Evolutionary conservation across 1,140 invertebrate genomes (phyloP).

Genomic region (Atta texana): DNA sequence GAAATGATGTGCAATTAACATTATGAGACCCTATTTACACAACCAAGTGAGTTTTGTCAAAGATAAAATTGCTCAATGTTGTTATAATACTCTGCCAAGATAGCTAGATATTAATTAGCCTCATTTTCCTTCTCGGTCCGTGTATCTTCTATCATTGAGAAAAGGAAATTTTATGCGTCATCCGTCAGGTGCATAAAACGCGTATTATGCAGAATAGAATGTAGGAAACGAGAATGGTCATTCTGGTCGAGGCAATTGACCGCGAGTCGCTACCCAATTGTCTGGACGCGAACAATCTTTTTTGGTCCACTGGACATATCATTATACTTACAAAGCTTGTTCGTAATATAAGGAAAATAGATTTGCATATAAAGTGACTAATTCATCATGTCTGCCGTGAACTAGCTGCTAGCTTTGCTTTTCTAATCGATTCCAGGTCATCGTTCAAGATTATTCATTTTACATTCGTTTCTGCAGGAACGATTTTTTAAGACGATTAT

Average conservation of each 20-base stretch:
- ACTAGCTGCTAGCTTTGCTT: constrained; percentile 9
- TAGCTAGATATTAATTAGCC: constrained; percentile 51
- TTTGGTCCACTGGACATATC: constrained; percentile 53
- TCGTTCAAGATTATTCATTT: constrained; percentile 40
- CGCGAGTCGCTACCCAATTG: constrained; percentile 43
- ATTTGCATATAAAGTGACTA: constrained; percentile 65
- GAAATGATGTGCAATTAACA: constrained; percentile 47
- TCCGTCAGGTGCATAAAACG: constrained; percentile 29
- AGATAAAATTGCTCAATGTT: constrained; percentile 43
- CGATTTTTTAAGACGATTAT: constrained; percentile 30
- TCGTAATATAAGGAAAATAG: constrained; percentile 44
- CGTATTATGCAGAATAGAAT: constrained; percentile 40
- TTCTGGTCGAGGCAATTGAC: constrained; percentile 37
- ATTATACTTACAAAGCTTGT: constrained; percentile 50
- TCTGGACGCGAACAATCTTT: constrained; percentile 42
- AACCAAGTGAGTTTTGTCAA: constrained; percentile 30
- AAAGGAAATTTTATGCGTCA: constrained; percentile 49
- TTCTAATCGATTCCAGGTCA: constrained; percentile 55
- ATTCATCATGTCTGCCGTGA: constrained; percentile 53
- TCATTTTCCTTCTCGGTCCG: constrained; percentile 33
- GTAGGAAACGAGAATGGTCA: constrained; percentile 40
- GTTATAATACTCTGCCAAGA: background rate
- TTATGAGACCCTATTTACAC: constrained; percentile 46
- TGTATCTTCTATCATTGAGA: constrained; percentile 22
- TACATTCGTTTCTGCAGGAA: constrained; percentile 8